These are phyloP conservation scores for Lathronympha strigana DNA, from an alignment of 2,888 invertebrate species.

Conservation along the genomic window DNA sequence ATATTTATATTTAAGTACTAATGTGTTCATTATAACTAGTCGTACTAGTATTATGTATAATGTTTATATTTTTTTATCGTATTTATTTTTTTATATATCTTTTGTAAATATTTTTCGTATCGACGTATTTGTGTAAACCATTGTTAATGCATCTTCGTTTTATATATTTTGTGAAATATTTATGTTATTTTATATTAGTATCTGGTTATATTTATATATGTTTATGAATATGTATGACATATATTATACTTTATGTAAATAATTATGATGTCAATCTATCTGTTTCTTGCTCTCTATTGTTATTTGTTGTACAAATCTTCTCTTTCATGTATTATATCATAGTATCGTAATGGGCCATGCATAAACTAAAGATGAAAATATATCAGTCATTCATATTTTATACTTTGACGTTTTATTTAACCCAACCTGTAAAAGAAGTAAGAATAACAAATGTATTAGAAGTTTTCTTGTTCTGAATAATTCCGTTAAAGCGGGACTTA, in stretches of 20 bases:
- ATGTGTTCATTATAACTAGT: conserved; percentile 64
- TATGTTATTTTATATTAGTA: conserved; percentile 28
- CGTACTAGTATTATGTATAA: conserved; percentile 49
- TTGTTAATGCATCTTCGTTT: conserved; percentile 72
- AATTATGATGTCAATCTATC: conserved; percentile 42
- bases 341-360: conserved; percentile 65
- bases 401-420: conserved; percentile 42
- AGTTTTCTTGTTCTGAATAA: too few species aligned
- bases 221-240: background rate
- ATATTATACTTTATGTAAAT: conserved; percentile 35
- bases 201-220: conserved; percentile 43
- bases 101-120: conserved; percentile 80
- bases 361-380: conserved; percentile 59
- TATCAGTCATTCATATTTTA: conserved; percentile 51
- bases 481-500: too few species aligned
- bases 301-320: conserved; percentile 54
- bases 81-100: conserved; percentile 54
- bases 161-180: conserved; percentile 48
- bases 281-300: conserved; percentile 54
- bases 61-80: conserved; percentile 45
- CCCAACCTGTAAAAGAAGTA: too few species aligned
- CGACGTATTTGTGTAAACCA: conserved; percentile 70
- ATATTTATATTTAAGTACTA: conserved; percentile 52
- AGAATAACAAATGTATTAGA: too few species aligned
- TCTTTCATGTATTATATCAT: conserved; percentile 45